Evolutionary conservation across 2,888 invertebrate genomes (phyloP).

Genomic region (Orgyia antiqua): DNA sequence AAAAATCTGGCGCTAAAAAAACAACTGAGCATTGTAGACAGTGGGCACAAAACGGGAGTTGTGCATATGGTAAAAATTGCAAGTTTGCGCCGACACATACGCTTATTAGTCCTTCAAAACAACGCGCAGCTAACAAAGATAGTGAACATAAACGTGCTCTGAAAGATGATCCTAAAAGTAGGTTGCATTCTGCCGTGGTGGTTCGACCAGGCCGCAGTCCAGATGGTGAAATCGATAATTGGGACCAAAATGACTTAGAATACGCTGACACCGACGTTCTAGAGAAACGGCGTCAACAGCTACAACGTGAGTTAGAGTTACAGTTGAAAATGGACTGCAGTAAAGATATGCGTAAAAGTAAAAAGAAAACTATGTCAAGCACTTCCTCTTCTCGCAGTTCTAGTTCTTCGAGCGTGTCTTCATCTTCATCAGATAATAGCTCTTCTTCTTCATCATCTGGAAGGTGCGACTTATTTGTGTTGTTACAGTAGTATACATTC

Average conservation of each 20-base stretch:
- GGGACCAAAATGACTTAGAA: slow-evolving; percentile 88
- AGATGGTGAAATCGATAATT: slow-evolving; percentile 83
- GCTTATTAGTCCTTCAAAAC: slow-evolving; percentile 86
- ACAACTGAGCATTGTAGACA: slow-evolving; percentile 85
- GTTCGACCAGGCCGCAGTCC: slow-evolving; percentile 78
- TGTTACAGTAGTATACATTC: too few species aligned
- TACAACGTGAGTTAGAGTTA: slow-evolving; percentile 87
- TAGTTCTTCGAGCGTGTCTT: slow-evolving; percentile 81
- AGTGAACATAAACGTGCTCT: slow-evolving; percentile 68
- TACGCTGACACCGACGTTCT: slow-evolving; percentile 89
- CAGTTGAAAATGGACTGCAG: slow-evolving; percentile 85
- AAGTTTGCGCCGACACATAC: slow-evolving; percentile 87
- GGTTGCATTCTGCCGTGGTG: slow-evolving; percentile 81
- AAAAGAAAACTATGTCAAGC: slow-evolving; percentile 82
- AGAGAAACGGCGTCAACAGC: slow-evolving; percentile 85
- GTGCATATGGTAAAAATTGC: slow-evolving; percentile 87
- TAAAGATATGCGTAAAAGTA: slow-evolving; percentile 83
- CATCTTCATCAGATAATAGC: slow-evolving; percentile 82
- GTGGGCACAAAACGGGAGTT: slow-evolving; percentile 87
- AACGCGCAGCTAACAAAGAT: slow-evolving; percentile 83
- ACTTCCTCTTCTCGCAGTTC: slow-evolving; percentile 83
- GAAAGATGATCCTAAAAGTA: slow-evolving; percentile 81
- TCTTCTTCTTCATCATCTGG: slow-evolving; percentile 80
- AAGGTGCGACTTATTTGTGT: too few species aligned
- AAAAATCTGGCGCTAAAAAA: slow-evolving; percentile 79